Conservation (phyloP, 2,797 vertebrate species). For the Hylomyscus alleni region DNA sequence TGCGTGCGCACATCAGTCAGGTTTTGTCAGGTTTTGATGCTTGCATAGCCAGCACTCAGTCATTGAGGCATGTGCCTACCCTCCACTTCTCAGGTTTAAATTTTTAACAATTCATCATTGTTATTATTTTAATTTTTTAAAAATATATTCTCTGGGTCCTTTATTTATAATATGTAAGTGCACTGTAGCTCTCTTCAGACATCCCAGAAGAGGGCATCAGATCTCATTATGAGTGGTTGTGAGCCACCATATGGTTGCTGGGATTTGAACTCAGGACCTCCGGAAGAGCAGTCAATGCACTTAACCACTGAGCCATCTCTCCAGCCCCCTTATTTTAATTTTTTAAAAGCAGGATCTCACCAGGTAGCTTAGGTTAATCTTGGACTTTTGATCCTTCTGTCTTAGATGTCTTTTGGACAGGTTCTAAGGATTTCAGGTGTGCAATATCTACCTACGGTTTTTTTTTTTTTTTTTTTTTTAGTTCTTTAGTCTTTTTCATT, state of each 20-base stretch:
- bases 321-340: background rate
- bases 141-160: too few species aligned
- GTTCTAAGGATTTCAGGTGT: background rate
- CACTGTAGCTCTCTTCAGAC: too few species aligned
- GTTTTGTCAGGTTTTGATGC: background rate
- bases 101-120: background rate
- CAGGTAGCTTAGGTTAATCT: background rate
- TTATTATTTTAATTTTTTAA: background rate
- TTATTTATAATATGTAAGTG: too few species aligned
- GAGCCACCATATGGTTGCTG: too few species aligned
- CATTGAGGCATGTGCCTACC: background rate
- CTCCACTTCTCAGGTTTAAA: background rate
- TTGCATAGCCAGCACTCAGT: background rate
- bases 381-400: background rate
- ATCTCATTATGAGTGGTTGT: too few species aligned
- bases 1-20: too few species aligned
- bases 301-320: too few species aligned
- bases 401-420: background rate
- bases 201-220: too few species aligned
- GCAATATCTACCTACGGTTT: background rate
- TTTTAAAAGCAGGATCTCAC: background rate
- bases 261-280: too few species aligned
- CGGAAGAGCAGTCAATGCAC: too few species aligned
- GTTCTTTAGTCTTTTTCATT: slow-evolving; percentile 46
- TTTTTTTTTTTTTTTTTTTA: too few species aligned